phyloP scores from a whole-genome alignment of 2,797 vertebrate species.

The Clarias fuscus region DNA sequence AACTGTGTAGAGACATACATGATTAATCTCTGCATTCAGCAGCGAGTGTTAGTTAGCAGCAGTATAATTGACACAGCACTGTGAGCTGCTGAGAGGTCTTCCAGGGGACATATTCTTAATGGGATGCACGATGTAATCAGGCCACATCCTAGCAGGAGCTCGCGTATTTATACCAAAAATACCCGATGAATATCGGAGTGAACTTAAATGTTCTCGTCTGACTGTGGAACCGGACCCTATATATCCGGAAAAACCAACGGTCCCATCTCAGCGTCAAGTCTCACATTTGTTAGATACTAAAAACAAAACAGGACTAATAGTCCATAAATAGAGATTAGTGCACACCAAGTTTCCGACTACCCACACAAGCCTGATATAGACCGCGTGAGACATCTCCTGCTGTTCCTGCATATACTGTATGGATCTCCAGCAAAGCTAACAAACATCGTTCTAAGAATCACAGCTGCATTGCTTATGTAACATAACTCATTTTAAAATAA shows the following conservation, averaged over 20 bases:
- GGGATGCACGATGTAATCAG: slow-evolving; percentile 49
- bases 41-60: slow-evolving; percentile 45
- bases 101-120: slow-evolving; percentile 48
- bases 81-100: slow-evolving; percentile 46
- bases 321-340: slow-evolving; percentile 38
- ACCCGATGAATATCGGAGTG: slow-evolving; percentile 31
- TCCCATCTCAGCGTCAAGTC: background rate
- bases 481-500: background rate
- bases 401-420: slow-evolving; percentile 20
- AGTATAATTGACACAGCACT: slow-evolving; percentile 50
- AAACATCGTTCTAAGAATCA: slow-evolving; percentile 16
- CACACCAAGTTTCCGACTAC: slow-evolving; percentile 23
- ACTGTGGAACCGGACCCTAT: background rate
- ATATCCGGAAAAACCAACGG: background rate
- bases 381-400: slow-evolving; percentile 41
- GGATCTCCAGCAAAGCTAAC: slow-evolving; percentile 15
- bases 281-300: slow-evolving; percentile 20
- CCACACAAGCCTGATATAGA: slow-evolving; percentile 40
- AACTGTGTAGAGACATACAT: slow-evolving; percentile 37
- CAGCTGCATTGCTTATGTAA: slow-evolving; percentile 33
- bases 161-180: slow-evolving; percentile 50
- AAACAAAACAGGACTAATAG: slow-evolving; percentile 37
- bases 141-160: slow-evolving; percentile 51
- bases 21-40: slow-evolving; percentile 45
- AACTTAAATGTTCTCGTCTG: slow-evolving; percentile 23